Conservation (phyloP, 1,140 invertebrate species). For the Drosophila sucinea region DNA sequence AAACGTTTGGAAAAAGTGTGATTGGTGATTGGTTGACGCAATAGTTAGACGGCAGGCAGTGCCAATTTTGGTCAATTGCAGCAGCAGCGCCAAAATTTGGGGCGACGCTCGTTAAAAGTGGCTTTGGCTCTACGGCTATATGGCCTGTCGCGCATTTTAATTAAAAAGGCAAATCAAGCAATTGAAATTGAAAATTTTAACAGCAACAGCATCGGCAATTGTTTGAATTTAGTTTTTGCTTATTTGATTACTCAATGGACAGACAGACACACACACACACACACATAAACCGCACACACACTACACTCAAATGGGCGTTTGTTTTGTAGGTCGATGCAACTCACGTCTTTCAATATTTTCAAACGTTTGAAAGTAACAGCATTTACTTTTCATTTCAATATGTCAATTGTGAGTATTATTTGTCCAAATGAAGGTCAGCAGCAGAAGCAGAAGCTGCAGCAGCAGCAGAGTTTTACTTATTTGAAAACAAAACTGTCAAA, state of each 20-base stretch:
- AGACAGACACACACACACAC: neutral
- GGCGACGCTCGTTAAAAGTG: constrained; percentile 58
- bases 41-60: constrained; percentile 26
- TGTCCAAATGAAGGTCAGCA: constrained; percentile 50
- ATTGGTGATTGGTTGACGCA: constrained; percentile 38
- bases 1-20: constrained; percentile 1
- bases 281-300: constrained; percentile 14
- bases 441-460: neutral
- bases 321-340: constrained; percentile 64
- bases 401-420: constrained; percentile 40
- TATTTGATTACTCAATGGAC: constrained; percentile 59
- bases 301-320: constrained; percentile 5
- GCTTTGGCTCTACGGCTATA: constrained; percentile 25
- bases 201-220: constrained; percentile 52
- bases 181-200: constrained; percentile 62
- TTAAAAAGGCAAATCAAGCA: constrained; percentile 51
- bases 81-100: constrained; percentile 66
- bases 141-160: constrained; percentile 64
- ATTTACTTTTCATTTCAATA: constrained; percentile 48
- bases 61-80: constrained; percentile 70
- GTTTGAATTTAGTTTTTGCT: constrained; percentile 57
- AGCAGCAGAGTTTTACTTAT: too few species aligned
- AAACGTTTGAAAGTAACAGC: constrained; percentile 48
- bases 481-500: constrained; percentile 43
- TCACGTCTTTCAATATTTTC: constrained; percentile 52